Base-by-base conservation (phyloP, 23 tunicate genomes). In the Trididemnum clinides region DNA sequence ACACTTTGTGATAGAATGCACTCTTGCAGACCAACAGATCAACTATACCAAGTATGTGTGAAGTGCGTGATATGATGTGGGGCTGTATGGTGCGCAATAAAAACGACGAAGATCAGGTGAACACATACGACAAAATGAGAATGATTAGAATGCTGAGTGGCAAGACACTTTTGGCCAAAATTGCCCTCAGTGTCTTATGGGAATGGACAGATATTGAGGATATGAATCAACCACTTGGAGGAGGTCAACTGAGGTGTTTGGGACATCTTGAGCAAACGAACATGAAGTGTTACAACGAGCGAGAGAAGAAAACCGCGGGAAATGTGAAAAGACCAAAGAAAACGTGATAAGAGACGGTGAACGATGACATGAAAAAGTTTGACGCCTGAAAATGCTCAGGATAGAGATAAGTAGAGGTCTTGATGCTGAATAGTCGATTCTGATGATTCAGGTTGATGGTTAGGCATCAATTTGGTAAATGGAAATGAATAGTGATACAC, bases 71-170 rank as follows among this genome's bases (percentile, higher is more conserved):
- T 22, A 26, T 62, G 70, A 5, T 62, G n/a, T 12, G 25, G n/a
- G 5, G 70, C 26, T 62, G 25, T 10, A 62, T 22, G 70, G 6
- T 62, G 70, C 22, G 70, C 70, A 62, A 62, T 62, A 26, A 62
- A 62, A 26, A 62, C 15, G 70, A 21, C 27, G 15, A 26, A 62
- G 15, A 62, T 62, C 25, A 21, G 27, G 70, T 22, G 25, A 62
- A 62, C n/a, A 6, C 70, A 62, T 5, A 62, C 70, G 25, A 22
- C 70, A 62, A 62, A 62, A 62, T 62, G 70, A 62, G 70, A 62
- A 62, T 62, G n/a, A 62, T 62, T 22, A 5, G 27, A 62, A 62
- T 62, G 25, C 15, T 62, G 70, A 10, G 70, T 62, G n/a, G n/a
- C 70, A 62, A 62, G 70, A 22, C 70, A 12, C 23, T 62, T 21